Percentiles rank a stretch among this genome's conserved stretches.
Evolutionary conservation across 1,140 invertebrate genomes (phyloP).

Genomic region (Drosophila erecta): DNA sequence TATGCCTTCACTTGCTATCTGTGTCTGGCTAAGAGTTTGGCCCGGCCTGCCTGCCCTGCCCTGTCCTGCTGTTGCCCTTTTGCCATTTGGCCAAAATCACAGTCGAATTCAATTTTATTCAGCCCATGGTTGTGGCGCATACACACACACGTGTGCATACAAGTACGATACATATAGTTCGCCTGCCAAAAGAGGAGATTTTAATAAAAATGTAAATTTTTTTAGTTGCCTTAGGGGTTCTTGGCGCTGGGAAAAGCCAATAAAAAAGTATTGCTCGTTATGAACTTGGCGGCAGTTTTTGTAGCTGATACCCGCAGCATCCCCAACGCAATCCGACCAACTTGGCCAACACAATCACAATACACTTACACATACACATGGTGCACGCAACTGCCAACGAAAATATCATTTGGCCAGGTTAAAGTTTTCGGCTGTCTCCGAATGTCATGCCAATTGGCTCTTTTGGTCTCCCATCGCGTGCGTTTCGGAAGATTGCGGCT

Average conservation of each 20-base stretch:
- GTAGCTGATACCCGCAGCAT: constrained; percentile 22
- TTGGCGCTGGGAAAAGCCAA: constrained; percentile 66
- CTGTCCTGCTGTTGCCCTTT: not conserved
- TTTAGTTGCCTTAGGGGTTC: constrained; percentile 66
- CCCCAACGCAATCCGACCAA: constrained; percentile 7
- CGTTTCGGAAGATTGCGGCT: constrained; percentile 37
- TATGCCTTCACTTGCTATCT: constrained; percentile 37
- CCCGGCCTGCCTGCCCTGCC: not conserved
- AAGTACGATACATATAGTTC: constrained; percentile 22
- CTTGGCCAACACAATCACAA: constrained; percentile 12
- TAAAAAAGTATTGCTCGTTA: constrained; percentile 79
- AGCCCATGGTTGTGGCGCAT: constrained; percentile 3
- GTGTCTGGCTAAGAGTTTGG: constrained; percentile 23
- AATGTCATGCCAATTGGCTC: constrained; percentile 58
- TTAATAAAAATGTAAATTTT: constrained; percentile 81
- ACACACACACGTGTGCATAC: constrained; percentile 3
- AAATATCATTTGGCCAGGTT: constrained; percentile 59
- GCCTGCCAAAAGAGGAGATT: constrained; percentile 54
- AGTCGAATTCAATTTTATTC: constrained; percentile 61
- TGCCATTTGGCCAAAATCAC: constrained; percentile 50
- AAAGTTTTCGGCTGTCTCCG: constrained; percentile 39
- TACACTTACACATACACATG: constrained; percentile 8
- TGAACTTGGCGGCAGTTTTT: constrained; percentile 70
- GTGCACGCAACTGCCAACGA: constrained; percentile 46
- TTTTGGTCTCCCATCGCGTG: constrained; percentile 16